These are phyloP conservation scores for Trichogramma pretiosum DNA, from an alignment of 1,140 invertebrate species.

Conservation along the genomic window DNA sequence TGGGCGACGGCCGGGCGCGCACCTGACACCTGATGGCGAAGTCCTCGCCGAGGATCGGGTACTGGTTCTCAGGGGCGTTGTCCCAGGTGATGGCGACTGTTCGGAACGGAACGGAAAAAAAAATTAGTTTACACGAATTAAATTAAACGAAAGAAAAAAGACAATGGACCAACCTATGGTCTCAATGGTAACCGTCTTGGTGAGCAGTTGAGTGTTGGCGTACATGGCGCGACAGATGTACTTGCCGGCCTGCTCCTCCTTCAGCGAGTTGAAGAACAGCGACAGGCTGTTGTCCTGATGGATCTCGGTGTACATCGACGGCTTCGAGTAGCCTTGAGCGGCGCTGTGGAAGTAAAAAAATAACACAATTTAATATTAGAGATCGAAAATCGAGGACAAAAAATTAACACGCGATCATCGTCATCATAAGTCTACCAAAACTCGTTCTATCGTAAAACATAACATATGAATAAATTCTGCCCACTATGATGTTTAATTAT, in stretches of 20 bases:
- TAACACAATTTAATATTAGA: too few species aligned
- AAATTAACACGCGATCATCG: too few species aligned
- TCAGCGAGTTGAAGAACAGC: slow-evolving; percentile 66
- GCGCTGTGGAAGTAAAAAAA: slow-evolving; percentile 24
- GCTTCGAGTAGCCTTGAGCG: slow-evolving; percentile 38
- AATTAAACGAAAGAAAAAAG: slow-evolving; percentile 4
- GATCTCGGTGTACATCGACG: slow-evolving; percentile 57
- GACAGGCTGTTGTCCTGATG: slow-evolving; percentile 52
- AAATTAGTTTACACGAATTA: not conserved
- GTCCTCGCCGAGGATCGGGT: slow-evolving; percentile 64
- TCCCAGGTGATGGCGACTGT: slow-evolving; percentile 75
- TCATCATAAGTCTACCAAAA: too few species aligned
- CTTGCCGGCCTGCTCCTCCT: slow-evolving; percentile 65
- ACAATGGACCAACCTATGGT: slow-evolving; percentile 56
- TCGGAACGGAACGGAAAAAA: not conserved
- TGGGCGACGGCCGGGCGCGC: slow-evolving; percentile 70
- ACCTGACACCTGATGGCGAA: slow-evolving; percentile 77
- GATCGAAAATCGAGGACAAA: too few species aligned
- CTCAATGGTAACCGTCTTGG: slow-evolving; percentile 58
- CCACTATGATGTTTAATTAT: too few species aligned
- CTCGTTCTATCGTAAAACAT: too few species aligned
- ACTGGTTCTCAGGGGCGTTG: slow-evolving; percentile 76
- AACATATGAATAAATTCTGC: too few species aligned
- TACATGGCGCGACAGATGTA: slow-evolving; percentile 78
- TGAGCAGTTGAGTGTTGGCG: slow-evolving; percentile 56